phyloP scores from a whole-genome alignment of 2,888 invertebrate species.

The Epinotia nisella region DNA sequence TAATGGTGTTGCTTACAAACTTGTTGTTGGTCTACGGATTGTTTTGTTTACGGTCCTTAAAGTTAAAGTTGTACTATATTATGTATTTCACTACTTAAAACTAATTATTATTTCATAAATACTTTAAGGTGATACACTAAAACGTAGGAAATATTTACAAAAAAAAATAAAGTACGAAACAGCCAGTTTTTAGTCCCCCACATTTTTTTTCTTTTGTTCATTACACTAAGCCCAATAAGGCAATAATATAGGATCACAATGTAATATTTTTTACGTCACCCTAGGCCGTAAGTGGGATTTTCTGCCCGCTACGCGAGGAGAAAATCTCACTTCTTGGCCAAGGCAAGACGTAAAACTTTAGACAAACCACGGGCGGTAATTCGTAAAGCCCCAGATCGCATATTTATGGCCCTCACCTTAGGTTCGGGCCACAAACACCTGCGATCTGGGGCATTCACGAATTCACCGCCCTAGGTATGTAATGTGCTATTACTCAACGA shows the following conservation, averaged over 20 bases:
- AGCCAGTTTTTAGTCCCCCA: conserved; percentile 27
- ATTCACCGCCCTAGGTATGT: too few relatives aligned
- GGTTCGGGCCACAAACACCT: too few relatives aligned
- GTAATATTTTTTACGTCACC: too few relatives aligned
- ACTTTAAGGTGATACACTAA: conserved; percentile 8
- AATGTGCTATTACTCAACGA: too few relatives aligned
- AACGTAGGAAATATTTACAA: conserved; percentile 34
- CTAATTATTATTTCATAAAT: conserved; percentile 28
- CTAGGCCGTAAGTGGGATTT: too few relatives aligned
- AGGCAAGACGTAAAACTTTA: too few relatives aligned
- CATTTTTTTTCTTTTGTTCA: conserved; percentile 6
- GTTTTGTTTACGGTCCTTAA: neutral
- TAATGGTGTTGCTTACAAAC: neutral
- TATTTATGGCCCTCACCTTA: too few relatives aligned
- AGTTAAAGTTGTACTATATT: neutral
- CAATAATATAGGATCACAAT: neutral
- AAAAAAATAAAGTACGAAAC: conserved; percentile 28
- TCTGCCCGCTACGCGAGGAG: too few relatives aligned
- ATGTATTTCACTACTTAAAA: conserved; percentile 33
- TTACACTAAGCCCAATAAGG: neutral
- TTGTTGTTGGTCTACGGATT: neutral
- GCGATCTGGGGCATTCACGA: too few relatives aligned
- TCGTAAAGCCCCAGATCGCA: too few relatives aligned
- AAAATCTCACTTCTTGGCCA: too few relatives aligned
- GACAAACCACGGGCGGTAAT: too few relatives aligned